Base-by-base conservation (phyloP, 2,888 invertebrate species). In the Odontocerum albicorne region DNA sequence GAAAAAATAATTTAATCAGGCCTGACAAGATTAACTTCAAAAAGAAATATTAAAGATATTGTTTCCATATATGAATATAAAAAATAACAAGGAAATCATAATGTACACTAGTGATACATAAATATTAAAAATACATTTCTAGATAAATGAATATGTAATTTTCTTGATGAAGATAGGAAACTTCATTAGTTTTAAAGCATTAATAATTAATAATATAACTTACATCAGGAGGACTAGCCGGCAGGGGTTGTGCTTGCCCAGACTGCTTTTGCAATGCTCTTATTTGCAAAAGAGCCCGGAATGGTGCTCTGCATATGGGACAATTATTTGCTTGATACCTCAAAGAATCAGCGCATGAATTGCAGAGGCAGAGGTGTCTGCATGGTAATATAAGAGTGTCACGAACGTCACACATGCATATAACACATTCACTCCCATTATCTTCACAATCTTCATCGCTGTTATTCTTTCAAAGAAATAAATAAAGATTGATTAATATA, bases 271-370 rank as follows among this genome's bases (percentile, higher is more conserved):
- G 92, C 64, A 98, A 82, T 17, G 98, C 96, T 59, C 95, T 82
- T 46, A 99, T 92, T 77, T 98, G 97, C 53, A 99, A 78, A 45
- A 99, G 80, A 0, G 99, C 99, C 60, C 98, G 81, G 74, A 99
- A 99, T 7, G 98, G 98, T n/a, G 97, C 94, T 59, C 99, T 83
- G 70, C 99, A 99, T 64, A 99, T 99, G 4, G 99, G 99, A 66
- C 99, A 99, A 75, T 96, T 98, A 75, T 95, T 98, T 19, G 97
- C 95, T 82, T 95, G 95, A 70, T 96, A 97, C 62, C 98, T 83
- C 57, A 99, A 79, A 1, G 96, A 96, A 75, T 98, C 97, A 0
- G 98, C 98, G 74, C 98, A 99, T 1, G 91, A 90, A 74, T 96
- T 94, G 73, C 98, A 99, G 60, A 99, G 78, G 70, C 98, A 99